Conservation (phyloP, 2,797 vertebrate genomes). For the Enteromius thamalakanensis region DNA sequence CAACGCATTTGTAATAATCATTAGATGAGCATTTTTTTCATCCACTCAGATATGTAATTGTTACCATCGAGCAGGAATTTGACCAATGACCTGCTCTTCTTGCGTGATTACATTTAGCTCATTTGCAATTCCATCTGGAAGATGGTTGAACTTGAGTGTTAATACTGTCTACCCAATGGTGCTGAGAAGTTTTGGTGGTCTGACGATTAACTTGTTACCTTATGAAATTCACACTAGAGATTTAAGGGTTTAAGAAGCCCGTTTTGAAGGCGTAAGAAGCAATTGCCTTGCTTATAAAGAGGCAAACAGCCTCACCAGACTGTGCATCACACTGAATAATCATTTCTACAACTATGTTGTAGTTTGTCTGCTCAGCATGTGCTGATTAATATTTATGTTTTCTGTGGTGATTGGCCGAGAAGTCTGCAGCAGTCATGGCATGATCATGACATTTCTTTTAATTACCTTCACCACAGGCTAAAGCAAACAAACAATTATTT, state of each 20-base stretch:
- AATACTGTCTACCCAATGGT: slow-evolving; percentile 8
- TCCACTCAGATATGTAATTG: slow-evolving; percentile 38
- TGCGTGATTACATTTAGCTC: slow-evolving; percentile 55
- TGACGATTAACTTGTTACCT: slow-evolving; percentile 36
- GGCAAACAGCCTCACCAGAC: neutral
- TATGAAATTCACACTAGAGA: slow-evolving; percentile 1
- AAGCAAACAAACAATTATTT: slow-evolving; percentile 6
- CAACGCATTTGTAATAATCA: slow-evolving; percentile 50
- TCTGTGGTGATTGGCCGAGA: slow-evolving; percentile 13
- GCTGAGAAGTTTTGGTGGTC: slow-evolving; percentile 23
- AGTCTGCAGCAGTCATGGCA: slow-evolving; percentile 20
- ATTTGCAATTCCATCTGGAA: slow-evolving; percentile 56
- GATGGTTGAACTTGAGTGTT: slow-evolving; percentile 33
- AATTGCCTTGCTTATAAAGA: slow-evolving; percentile 9
- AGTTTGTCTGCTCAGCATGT: slow-evolving; percentile 20
- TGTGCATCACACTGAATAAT: slow-evolving; percentile 13
- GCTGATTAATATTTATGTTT: slow-evolving; percentile 31
- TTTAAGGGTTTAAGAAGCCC: slow-evolving; percentile 14
- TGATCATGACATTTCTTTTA: slow-evolving; percentile 25
- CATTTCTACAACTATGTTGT: slow-evolving; percentile 15
- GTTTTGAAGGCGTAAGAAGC: slow-evolving; percentile 5
- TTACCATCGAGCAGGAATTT: slow-evolving; percentile 30
- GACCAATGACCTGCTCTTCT: slow-evolving; percentile 37
- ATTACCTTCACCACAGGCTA: slow-evolving; percentile 1
- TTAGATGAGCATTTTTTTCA: slow-evolving; percentile 24